Base-by-base conservation (phyloP, 2,113 vertebrate species). In the Serilophus lunatus region DNA sequence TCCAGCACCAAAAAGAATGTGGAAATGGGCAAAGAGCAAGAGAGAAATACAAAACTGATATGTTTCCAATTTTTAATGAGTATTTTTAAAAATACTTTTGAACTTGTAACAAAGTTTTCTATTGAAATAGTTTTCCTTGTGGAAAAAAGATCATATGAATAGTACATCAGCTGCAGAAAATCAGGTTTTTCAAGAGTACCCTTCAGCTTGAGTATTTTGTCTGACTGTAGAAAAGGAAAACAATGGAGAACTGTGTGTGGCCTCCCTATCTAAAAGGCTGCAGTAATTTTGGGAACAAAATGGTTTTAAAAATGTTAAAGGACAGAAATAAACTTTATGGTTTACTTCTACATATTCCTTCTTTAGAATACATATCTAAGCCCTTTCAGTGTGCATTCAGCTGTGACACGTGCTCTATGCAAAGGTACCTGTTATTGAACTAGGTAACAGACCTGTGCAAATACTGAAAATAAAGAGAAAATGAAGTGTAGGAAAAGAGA, bases 261-360 rank as follows among this genome's bases (percentile, higher is more conserved):
- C 54, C 45, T 75, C 84, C 68, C 33, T 72, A 18, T 78, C 45
- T 59, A 53, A 86, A 50, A 90, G 33, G 42, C 66, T 88, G 69
- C 87, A 69, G 86, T 81, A 60, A 80, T 83, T 93, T 76, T 65
- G 66, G 75, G 74, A 93, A 84, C 18, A 20, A 87, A 96, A 96
- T 61, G 42, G 31, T 68, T 90, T 92, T 88, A 40, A 59, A 93
- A 87, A 75, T 71, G 51, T 64, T 80, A 71, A 70, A 81, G 68
- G 93, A 88, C 85, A 88, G 64, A 88, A 90, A 74, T 18, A 92
- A 82, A 63, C 56, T 26, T 86, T 92, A 47, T 35, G 15, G 50
- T 90, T 95, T 91, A 35, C 64, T 88, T 80, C 88, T 90, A 3
- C 57, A 31, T 45, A 9, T 82, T 80, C 40, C 82, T 64, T 75